Conservation (phyloP, 2,797 vertebrate species). For the Rhinogobio ventralis region DNA sequence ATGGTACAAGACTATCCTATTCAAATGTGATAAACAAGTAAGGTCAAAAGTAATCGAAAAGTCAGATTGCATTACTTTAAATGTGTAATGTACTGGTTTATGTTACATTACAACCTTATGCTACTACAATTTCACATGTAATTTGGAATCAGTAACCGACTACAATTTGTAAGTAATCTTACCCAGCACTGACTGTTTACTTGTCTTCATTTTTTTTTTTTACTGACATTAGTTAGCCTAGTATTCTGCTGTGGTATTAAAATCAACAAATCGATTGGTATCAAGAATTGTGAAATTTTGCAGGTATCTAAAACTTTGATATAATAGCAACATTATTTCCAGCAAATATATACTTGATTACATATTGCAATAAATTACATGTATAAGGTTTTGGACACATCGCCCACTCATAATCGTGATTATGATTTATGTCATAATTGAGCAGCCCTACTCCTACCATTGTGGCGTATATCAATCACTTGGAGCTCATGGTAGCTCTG, state of each 20-base stretch:
- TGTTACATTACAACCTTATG: not conserved
- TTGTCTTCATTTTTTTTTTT: not conserved
- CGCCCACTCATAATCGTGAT: not conserved
- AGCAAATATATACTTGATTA: not conserved
- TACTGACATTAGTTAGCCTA: not conserved
- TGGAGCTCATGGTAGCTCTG: not conserved
- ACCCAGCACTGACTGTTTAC: not conserved
- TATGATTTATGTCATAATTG: not conserved
- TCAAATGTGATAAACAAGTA: not conserved
- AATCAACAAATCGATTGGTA: not conserved
- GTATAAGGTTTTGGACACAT: not conserved
- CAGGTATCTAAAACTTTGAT: not conserved
- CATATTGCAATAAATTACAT: not conserved
- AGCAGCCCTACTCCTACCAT: not conserved
- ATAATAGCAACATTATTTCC: not conserved
- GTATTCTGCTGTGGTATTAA: not conserved
- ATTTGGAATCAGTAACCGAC: not conserved
- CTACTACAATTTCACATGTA: not conserved
- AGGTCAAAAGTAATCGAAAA: not conserved
- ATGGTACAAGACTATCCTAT: not conserved
- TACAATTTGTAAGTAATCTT: not conserved
- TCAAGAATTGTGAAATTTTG: not conserved
- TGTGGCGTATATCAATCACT: not conserved
- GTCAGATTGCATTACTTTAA: not conserved
- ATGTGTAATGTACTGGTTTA: not conserved